These are phyloP conservation scores for Polyploca ridens DNA, from an alignment of 2,888 invertebrate genomes.

Conservation along the genomic window DNA sequence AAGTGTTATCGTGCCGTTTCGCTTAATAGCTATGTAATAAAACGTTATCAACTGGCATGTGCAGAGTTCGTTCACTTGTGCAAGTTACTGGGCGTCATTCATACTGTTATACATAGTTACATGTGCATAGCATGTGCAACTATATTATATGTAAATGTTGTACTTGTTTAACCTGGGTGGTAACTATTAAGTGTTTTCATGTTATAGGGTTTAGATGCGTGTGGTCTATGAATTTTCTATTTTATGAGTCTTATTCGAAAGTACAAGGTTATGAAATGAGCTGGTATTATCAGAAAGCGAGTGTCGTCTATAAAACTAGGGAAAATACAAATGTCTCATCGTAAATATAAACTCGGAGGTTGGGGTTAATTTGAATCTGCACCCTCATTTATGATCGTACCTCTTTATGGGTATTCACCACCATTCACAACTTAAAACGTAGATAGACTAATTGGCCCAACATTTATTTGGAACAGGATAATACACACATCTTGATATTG, in stretches of 20 bases:
- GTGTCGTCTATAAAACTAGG: no score
- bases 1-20: conserved; percentile 1
- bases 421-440: no score
- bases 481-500: neutral
- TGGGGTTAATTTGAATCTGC: no score
- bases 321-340: no score
- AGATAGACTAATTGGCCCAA: no score
- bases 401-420: no score
- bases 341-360: no score
- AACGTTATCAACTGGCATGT: conserved; percentile 42
- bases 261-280: neutral
- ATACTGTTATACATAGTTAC: conserved; percentile 1
- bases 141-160: neutral
- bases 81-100: conserved; percentile 6
- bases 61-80: conserved; percentile 41
- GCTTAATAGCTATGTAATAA: conserved; percentile 31
- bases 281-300: no score
- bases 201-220: neutral
- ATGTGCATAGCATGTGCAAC: neutral
- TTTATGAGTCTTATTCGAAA: neutral
- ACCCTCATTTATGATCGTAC: no score
- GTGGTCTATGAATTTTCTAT: neutral
- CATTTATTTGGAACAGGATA: no score
- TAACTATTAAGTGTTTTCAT: neutral
- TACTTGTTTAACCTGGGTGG: neutral